These are phyloP conservation scores for Crotalus horridus DNA, from an alignment of 2,113 vertebrate genomes.

Conservation along the genomic window DNA sequence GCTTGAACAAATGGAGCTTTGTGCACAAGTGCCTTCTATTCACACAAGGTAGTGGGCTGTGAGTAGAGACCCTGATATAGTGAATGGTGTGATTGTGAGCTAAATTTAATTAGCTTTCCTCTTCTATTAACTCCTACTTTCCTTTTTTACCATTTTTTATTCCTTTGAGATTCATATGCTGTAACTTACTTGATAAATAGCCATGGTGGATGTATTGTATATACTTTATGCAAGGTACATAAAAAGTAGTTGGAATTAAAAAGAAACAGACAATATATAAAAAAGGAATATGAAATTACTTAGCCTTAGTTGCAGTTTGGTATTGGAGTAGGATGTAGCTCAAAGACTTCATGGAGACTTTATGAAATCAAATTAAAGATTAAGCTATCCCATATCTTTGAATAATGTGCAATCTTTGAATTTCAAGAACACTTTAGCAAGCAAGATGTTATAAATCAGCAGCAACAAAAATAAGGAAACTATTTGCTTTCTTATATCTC, in stretches of 20 bases:
- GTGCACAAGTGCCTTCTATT: too few species aligned
- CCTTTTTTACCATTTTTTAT: not conserved
- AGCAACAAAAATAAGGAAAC: not conserved
- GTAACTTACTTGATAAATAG: not conserved
- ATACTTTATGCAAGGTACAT: not conserved
- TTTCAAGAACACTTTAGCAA: not conserved
- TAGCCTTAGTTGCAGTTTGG: not conserved
- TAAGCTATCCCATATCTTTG: not conserved
- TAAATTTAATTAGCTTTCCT: not conserved
- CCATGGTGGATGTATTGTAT: not conserved
- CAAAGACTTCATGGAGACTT: not conserved
- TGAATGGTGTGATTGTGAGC: not conserved
- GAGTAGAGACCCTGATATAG: not conserved
- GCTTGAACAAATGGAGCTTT: too few species aligned
- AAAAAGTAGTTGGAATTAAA: not conserved
- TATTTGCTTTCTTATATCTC: not conserved
- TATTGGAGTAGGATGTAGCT: not conserved
- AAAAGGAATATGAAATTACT: not conserved
- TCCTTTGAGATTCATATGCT: not conserved
- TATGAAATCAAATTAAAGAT: not conserved
- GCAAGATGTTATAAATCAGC: not conserved
- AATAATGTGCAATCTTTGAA: not conserved
- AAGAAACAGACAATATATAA: not conserved
- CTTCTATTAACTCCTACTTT: not conserved
- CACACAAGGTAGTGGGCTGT: not conserved